Evolutionary conservation across 2,113 vertebrate species (phyloP).

Genomic region (Ranitomeya variabilis): DNA sequence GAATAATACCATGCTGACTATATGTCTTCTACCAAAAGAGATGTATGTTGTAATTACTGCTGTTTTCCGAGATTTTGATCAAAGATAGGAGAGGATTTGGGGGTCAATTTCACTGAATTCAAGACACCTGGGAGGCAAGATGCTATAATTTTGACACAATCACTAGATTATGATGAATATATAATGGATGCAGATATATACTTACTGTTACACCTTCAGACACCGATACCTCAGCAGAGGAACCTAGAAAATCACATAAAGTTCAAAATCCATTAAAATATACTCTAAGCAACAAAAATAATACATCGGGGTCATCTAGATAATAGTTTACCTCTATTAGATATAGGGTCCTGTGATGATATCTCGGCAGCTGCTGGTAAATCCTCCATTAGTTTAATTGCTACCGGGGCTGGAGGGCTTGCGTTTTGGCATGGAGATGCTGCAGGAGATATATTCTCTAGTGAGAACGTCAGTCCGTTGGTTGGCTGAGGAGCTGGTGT

Average conservation of each 20-base stretch:
- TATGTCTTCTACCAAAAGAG: too few relatives aligned
- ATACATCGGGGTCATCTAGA: background rate
- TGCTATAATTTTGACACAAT: background rate
- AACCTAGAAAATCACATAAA: background rate
- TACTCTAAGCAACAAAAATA: background rate
- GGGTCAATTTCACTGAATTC: background rate
- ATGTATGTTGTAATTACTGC: too few relatives aligned
- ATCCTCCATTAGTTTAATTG: background rate
- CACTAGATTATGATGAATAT: background rate
- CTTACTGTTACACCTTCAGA: background rate
- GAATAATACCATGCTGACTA: too few relatives aligned
- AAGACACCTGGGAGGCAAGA: background rate
- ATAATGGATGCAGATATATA: background rate
- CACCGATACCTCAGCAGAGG: background rate
- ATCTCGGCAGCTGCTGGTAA: background rate
- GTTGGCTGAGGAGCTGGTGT: background rate
- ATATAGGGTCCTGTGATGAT: background rate
- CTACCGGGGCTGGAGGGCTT: background rate
- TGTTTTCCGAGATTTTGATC: too few relatives aligned
- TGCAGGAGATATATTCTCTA: background rate
- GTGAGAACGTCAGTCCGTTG: background rate
- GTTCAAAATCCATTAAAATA: background rate
- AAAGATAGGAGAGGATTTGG: too few relatives aligned
- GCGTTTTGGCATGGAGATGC: background rate
- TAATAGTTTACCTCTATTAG: background rate